Evolutionary conservation across 2,888 invertebrate species (phyloP).

Genomic region (Mythimna ferrago): DNA sequence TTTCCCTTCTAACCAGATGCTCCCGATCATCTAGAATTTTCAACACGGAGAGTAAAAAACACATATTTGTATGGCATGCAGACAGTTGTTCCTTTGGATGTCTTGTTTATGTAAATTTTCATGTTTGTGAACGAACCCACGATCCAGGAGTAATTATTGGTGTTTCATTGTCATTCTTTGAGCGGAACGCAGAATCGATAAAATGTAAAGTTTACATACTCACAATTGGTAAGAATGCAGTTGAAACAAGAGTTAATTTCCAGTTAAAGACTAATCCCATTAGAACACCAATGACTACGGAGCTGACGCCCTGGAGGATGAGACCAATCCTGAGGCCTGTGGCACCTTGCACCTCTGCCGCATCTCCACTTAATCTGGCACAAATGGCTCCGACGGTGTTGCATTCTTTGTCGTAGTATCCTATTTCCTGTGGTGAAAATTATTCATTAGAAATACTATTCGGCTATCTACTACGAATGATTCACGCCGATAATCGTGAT

Average conservation of each 20-base stretch:
- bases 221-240: conserved; percentile 91
- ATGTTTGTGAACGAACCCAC: too few relatives aligned
- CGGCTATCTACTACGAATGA: too few relatives aligned
- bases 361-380: conserved; percentile 91
- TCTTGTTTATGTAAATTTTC: too few relatives aligned
- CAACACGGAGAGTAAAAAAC: not conserved
- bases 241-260: conserved; percentile 91
- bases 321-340: conserved; percentile 92
- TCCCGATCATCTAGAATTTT: conserved; percentile 85
- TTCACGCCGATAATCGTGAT: too few relatives aligned
- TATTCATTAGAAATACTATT: not conserved
- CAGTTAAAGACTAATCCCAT: conserved; percentile 90
- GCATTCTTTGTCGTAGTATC: conserved; percentile 91
- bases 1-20: conserved; percentile 91
- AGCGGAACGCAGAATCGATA: not conserved
- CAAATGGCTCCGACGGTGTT: conserved; percentile 92
- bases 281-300: conserved; percentile 90
- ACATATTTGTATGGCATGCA: too few relatives aligned
- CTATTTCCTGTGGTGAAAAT: conserved; percentile 87
- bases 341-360: conserved; percentile 92
- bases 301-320: conserved; percentile 91
- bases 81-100: too few relatives aligned
- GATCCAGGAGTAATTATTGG: too few relatives aligned
- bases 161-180: not conserved
- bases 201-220: conserved; percentile 63